Conservation (phyloP, 2,888 invertebrate genomes). For the Diaphora mendica region DNA sequence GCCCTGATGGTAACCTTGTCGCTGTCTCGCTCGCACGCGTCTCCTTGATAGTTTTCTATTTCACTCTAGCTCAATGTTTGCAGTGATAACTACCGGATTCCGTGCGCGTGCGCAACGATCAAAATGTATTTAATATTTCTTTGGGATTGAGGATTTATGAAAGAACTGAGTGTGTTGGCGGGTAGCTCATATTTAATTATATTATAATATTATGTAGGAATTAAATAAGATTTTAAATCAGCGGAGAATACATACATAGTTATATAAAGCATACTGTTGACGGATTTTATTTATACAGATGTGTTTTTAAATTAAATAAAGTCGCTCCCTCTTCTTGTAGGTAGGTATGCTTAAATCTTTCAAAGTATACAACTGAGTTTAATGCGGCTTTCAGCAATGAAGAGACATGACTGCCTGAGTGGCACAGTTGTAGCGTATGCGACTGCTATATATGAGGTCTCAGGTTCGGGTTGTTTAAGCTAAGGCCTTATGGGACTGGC, state of each 20-base stretch:
- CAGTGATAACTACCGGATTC: slow-evolving; percentile 79
- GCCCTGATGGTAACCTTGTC: slow-evolving; percentile 82
- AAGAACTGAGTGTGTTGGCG: slow-evolving; percentile 41
- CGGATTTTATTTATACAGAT: neutral
- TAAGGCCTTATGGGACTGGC: no score
- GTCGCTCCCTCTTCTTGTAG: no score
- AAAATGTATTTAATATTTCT: slow-evolving; percentile 16
- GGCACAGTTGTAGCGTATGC: no score
- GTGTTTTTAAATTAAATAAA: neutral
- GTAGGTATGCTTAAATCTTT: no score
- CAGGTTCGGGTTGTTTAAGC: no score
- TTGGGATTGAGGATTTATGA: slow-evolving; percentile 14
- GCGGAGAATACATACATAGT: neutral
- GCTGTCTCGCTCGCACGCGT: slow-evolving; percentile 64
- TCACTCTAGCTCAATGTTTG: slow-evolving; percentile 60
- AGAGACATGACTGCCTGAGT: no score
- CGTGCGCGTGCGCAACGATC: slow-evolving; percentile 59
- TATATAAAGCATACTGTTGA: neutral
- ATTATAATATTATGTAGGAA: neutral
- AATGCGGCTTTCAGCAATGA: no score
- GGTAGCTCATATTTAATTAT: slow-evolving; percentile 10
- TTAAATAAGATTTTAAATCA: neutral
- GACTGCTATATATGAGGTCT: no score
- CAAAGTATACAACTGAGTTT: no score
- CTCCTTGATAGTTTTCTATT: slow-evolving; percentile 51